Base-by-base conservation (phyloP, 2,888 invertebrate genomes). In the Eueremaeus valkanovi region DNA sequence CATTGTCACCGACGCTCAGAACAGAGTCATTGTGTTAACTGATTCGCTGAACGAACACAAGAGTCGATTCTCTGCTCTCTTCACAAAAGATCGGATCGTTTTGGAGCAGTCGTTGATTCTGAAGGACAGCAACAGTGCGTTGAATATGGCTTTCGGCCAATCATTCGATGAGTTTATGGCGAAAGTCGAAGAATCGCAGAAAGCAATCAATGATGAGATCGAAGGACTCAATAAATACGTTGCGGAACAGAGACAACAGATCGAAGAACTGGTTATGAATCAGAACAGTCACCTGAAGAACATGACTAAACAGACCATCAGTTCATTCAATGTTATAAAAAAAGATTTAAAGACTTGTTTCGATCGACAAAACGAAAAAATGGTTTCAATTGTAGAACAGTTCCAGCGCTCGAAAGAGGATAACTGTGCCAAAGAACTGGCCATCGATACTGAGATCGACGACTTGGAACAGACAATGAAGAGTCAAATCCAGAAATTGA, bases 241-340 rank as follows among this genome's bases (percentile, higher is more conserved):
- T 18, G 40, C 73, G 18, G 6, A 55, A 21, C 73, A 73, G 27
- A 33, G 73, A 55, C 29, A 21, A n/a, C 36, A 73, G 5, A 36
- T 73, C 11, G 73, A 73, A 61, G 58, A 55, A 16, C 18, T 73
- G 27, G 31, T 73, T 1, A 58, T 73, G 61, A 73, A 73, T 40
- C 73, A 73, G 21, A 73, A 73, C 40, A 40, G n/a, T 36, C 58
- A 55, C 11, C 1, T 73, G 61, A 73, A 58, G 36, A 36, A n/a
- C 16, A 21, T 55, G 3, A 5, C 33, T 6, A 40, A 72, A 27
- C 33, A 21, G 21, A 49, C 51, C 5, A 21, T 51, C 49, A 31
- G 16, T 49, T 40, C 49, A 13, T 72, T 72, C 51, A n/a, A 49
- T 21, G 16, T 6, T 2, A 45, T 72, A 8, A 49, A 51, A 33